Base-by-base conservation (phyloP, 2,888 invertebrate genomes). In the Atethmia centrago region DNA sequence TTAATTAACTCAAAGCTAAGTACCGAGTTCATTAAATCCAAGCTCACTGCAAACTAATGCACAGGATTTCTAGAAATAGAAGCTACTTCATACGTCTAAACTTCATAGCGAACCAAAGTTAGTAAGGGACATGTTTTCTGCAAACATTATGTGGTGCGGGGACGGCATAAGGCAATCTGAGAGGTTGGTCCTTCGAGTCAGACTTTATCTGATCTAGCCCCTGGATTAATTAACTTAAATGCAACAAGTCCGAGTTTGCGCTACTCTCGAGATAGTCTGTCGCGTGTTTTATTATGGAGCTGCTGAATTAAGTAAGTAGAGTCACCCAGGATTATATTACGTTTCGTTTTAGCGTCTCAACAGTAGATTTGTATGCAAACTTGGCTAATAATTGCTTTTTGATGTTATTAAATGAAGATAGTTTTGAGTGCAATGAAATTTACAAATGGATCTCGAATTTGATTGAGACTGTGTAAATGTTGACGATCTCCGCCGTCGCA, bases 241-340 rank as follows among this genome's bases (percentile, higher is more conserved):
- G 96, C 95, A 96, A 95, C 95, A 95, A 95, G 95, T 95, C 93
- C 90, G 92, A 93, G 95, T 95, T 95, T 96, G 94, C 94, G 88
- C 90, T 93, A 92, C 95, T 93, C 94, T 95, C 91, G 88, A 93
- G 92, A 92, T 92, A 91, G 92, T 90, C 93, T 92, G 93, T 93
- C 94, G 91, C 92, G 92, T 93, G 92, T 94, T 94, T 94, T 94
- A 95, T 93, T 94, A 95, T 93, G 90, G 91, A 91, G 92, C 93
- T 91, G 80, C 89, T 93, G 94, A 95, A 94, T 95, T 94, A 95
- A 94, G 90, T 92, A 93, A 93, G 92, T 90, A 93, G 91, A 86
- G 83, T 86, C 78, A 85, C 83, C 87, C 73, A 77, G 77, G 85
- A 88, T 88, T 89, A 89, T 91, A 90, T 91, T 92, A 89, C 86